Evolutionary conservation across 1,140 invertebrate species (phyloP).

Genomic region (Heterodera schachtii): DNA sequence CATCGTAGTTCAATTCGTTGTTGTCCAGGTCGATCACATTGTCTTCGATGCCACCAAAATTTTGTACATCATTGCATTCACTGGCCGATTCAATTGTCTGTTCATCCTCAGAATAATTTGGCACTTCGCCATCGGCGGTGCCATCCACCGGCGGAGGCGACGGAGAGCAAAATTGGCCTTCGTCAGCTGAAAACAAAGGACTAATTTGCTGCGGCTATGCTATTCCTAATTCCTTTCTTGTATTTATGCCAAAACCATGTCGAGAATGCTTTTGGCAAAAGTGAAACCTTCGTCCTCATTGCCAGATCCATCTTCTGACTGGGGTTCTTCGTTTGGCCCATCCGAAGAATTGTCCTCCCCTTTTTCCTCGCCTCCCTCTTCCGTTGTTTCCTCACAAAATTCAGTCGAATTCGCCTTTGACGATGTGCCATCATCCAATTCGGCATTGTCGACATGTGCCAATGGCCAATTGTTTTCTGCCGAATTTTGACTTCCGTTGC

Average conservation of each 20-base stretch:
- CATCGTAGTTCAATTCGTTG: constrained; percentile 29
- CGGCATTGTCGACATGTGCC: not conserved
- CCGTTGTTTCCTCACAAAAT: not conserved
- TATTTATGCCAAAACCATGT: no score
- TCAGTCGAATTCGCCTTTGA: not conserved
- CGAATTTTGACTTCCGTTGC: not conserved
- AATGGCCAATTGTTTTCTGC: not conserved
- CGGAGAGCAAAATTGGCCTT: not conserved
- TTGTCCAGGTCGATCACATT: constrained; percentile 27
- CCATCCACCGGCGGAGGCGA: no score
- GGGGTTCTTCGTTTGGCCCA: not conserved
- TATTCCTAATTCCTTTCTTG: no score
- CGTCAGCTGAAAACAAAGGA: not conserved
- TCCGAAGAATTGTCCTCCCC: not conserved
- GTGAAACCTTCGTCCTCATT: not conserved
- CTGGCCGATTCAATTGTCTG: not conserved
- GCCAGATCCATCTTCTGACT: not conserved
- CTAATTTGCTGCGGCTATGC: no score
- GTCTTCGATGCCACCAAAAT: not conserved
- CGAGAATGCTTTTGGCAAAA: no score
- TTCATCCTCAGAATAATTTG: not conserved
- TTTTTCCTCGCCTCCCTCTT: not conserved
- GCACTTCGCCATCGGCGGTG: not conserved
- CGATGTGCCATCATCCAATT: not conserved
- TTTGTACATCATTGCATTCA: not conserved